Evolutionary conservation across 2,888 invertebrate species (phyloP).

Genomic region (Linnaemya tessellans): DNA sequence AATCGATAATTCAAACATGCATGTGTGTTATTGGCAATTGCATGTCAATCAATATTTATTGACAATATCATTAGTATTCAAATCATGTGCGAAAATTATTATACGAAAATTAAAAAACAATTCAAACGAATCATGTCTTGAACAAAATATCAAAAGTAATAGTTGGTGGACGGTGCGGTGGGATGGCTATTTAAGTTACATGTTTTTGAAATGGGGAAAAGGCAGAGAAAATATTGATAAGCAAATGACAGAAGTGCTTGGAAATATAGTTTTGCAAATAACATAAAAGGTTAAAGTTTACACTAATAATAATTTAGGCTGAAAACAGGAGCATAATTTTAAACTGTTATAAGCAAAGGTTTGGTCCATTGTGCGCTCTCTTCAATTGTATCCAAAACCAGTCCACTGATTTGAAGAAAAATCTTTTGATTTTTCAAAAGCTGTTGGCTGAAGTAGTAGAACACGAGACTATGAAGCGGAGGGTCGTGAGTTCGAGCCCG

Average conservation of each 20-base stretch:
- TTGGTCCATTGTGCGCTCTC: too few species aligned
- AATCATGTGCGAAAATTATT: slow-evolving; percentile 68
- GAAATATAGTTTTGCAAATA: neutral
- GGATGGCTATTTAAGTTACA: slow-evolving; percentile 10
- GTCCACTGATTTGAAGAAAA: too few species aligned
- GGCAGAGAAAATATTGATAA: neutral
- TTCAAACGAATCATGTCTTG: slow-evolving; percentile 46
- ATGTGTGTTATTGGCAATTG: slow-evolving; percentile 27
- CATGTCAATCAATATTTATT: slow-evolving; percentile 58
- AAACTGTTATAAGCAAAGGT: too few species aligned
- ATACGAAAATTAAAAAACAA: slow-evolving; percentile 57
- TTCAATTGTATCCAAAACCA: too few species aligned
- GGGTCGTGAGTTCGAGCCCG: too few species aligned
- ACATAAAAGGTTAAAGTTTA: neutral
- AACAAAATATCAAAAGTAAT: slow-evolving; percentile 50
- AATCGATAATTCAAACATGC: slow-evolving; percentile 5
- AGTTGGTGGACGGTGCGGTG: neutral
- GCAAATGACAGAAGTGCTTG: neutral
- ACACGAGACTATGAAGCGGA: too few species aligned
- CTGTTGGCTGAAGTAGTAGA: too few species aligned
- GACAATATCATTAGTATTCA: slow-evolving; percentile 66
- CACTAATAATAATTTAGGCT: neutral
- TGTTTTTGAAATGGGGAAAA: neutral
- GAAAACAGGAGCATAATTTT: neutral
- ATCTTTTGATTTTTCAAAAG: too few species aligned